Evolutionary conservation across 2,888 invertebrate genomes (phyloP).

Genomic region (Julus scanicus): DNA sequence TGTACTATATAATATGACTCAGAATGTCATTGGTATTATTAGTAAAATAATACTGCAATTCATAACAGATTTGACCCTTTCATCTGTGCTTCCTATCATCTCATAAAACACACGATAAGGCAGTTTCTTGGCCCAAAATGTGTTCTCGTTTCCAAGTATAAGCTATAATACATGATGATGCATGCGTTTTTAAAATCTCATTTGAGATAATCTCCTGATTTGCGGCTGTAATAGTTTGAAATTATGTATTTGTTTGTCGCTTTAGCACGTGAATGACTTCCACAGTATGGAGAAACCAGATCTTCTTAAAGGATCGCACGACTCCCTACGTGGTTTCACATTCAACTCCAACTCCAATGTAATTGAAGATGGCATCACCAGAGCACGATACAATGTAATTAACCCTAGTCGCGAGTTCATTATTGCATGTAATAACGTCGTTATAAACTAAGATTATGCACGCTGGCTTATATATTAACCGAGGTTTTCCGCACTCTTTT

Average conservation of each 20-base stretch:
- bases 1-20: no score
- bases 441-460: background rate
- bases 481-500: background rate
- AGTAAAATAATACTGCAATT: no score
- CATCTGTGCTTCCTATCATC: no score
- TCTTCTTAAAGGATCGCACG: slow-evolving; percentile 80
- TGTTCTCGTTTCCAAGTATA: no score
- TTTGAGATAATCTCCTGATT: background rate
- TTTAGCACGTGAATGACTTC: slow-evolving; percentile 56
- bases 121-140: no score
- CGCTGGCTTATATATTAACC: background rate
- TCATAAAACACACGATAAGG: no score
- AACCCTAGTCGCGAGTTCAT: background rate
- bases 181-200: background rate
- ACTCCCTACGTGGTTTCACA: slow-evolving; percentile 72
- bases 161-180: no score
- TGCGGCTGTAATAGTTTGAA: background rate
- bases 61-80: no score
- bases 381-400: slow-evolving; percentile 84
- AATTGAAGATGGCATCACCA: slow-evolving; percentile 73
- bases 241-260: slow-evolving; percentile 44
- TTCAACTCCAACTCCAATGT: slow-evolving; percentile 63
- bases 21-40: no score
- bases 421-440: background rate
- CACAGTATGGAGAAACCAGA: slow-evolving; percentile 77